Evolutionary conservation across 2,888 invertebrate species (phyloP).

Genomic region (Tricholauxania praeusta): DNA sequence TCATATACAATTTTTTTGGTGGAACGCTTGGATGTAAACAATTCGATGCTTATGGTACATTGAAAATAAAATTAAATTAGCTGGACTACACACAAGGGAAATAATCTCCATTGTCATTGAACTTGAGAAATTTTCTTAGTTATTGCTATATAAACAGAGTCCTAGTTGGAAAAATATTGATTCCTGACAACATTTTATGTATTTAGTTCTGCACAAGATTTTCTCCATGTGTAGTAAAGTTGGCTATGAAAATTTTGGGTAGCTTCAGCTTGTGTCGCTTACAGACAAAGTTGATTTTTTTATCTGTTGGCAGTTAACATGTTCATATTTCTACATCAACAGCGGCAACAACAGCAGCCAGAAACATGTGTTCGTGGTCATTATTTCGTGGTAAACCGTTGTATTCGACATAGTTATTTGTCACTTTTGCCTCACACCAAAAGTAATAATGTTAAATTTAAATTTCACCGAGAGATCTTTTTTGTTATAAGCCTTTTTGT

Average conservation of each 20-base stretch:
- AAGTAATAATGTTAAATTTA: too few species aligned
- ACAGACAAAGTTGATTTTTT: background rate
- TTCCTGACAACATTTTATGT: too few species aligned
- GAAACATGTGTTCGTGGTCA: conserved; percentile 65
- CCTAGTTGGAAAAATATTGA: too few species aligned
- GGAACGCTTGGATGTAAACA: background rate
- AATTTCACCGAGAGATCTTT: too few species aligned
- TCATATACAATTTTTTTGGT: conserved; percentile 30
- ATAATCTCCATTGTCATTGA: too few species aligned
- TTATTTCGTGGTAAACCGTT: conserved; percentile 58
- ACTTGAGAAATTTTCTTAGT: too few species aligned
- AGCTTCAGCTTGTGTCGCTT: background rate
- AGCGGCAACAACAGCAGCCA: conserved; percentile 42
- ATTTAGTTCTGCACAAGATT: too few species aligned
- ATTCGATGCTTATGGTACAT: background rate
- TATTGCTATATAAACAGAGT: too few species aligned
- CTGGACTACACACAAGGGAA: too few species aligned
- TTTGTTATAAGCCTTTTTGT: too few species aligned
- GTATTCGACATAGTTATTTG: conserved; percentile 54
- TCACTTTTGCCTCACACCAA: conserved; percentile 56
- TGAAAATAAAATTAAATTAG: too few species aligned
- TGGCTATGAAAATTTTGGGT: conserved; percentile 1
- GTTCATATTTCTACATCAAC: conserved; percentile 45
- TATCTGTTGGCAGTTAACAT: conserved; percentile 35
- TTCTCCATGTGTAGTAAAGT: background rate